phyloP scores from a whole-genome alignment of 2,113 vertebrate species.

The Paramormyrops kingsleyae region DNA sequence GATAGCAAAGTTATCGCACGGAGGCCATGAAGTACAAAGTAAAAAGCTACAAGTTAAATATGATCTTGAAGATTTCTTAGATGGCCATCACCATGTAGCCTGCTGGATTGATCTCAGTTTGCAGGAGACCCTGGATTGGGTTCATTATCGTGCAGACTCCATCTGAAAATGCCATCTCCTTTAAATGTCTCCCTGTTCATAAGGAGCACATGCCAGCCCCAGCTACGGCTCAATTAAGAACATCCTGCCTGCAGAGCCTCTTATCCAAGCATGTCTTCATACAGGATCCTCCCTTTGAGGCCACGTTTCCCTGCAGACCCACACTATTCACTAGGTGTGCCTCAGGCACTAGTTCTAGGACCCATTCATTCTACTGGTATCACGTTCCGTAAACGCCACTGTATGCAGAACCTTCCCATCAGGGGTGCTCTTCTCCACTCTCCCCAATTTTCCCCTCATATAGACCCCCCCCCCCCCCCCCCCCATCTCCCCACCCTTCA shows the following conservation, averaged over 20 bases:
- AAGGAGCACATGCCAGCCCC: background rate
- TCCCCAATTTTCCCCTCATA: slow-evolving; percentile 28
- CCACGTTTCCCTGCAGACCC: background rate
- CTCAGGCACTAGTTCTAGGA: background rate
- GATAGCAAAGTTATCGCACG: background rate
- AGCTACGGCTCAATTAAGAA: background rate
- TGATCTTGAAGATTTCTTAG: background rate
- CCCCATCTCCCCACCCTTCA: slow-evolving; percentile 29
- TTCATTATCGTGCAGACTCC: background rate
- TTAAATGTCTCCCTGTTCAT: background rate
- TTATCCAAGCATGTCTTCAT: slow-evolving; percentile 30
- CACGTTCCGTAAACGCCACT: slow-evolving; percentile 11
- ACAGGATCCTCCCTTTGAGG: slow-evolving; percentile 41
- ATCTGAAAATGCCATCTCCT: background rate
- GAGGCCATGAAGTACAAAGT: background rate
- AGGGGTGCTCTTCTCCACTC: background rate
- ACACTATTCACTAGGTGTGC: background rate
- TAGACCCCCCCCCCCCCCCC: slow-evolving; percentile 13
- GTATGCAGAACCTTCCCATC: background rate
- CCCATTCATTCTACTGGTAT: background rate
- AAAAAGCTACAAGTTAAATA: background rate
- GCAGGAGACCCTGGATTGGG: background rate
- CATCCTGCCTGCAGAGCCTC: slow-evolving; percentile 21
- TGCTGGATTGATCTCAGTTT: background rate
- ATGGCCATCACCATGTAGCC: background rate